Evolutionary conservation across 2,113 vertebrate genomes (phyloP), one percentile per base, ranked within the genome.

Genomic region (Dromas ardeola): DNA sequence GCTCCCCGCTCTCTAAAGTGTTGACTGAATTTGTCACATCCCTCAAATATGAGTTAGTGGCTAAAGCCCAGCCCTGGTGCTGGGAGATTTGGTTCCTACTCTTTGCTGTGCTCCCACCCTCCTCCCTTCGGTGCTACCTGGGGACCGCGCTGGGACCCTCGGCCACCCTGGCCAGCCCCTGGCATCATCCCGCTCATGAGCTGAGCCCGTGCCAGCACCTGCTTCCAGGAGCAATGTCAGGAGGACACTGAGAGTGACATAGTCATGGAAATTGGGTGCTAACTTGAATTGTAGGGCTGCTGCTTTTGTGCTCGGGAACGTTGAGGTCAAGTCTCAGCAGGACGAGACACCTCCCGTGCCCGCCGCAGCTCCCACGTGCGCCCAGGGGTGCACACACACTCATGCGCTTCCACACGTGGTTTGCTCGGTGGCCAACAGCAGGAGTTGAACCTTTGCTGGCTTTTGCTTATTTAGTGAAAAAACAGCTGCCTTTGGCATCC

Each of bases 121-220:
- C 42, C 58, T 66, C 29, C 23, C 21, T n/a, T 76, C 1, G 3
- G 13, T 79, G 81, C 17, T 38, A 40, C 13, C 2, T 86, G 36
- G 27, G 38, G 25, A 11, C 55, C 1, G 2, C 3, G 7, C 26
- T 52, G 58, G 23, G 34, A 49, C 22, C 19, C 52, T 71, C 5
- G 8, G 34, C 71, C 50, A 23, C 4, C 49, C 69, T 2, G 0
- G 8, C 30, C 20, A 15, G 29, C 30, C n/a, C 30, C 43, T 55
- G 52, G 52, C 72, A 50, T 19, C 30, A 22, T 6, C 42, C 17
- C 0, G 0, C 61, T 88, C 50, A 6, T 0, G 14, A 23, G 23
- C 61, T 42, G 62, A 72, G 40, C 34, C 59, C 0, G 0, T 67
- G 32, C 43, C 67, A 80, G 45, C 63, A n/a, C 11, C 40, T 15